phyloP scores from a whole-genome alignment of 2,113 vertebrate species.

The Psammodynastes pulverulentus region DNA sequence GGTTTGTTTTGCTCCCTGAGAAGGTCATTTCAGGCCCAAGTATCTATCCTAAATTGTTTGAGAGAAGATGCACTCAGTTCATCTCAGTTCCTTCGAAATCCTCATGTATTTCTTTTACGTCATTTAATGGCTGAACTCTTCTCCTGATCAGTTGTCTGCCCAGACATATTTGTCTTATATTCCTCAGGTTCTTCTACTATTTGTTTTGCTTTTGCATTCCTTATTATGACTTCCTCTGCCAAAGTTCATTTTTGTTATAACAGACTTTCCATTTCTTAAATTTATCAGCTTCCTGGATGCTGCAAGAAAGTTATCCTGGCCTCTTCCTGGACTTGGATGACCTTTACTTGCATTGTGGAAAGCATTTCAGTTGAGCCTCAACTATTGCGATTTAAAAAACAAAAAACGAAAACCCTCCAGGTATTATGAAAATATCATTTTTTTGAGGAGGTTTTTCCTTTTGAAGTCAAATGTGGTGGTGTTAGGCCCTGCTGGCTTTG shows the following conservation, averaged over 20 bases:
- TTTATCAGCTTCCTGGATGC: background rate
- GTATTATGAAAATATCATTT: background rate
- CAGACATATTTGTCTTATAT: background rate
- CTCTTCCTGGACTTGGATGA: background rate
- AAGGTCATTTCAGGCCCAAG: background rate
- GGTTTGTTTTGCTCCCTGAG: background rate
- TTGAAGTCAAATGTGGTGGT: background rate
- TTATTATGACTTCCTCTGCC: background rate
- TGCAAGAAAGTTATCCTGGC: background rate
- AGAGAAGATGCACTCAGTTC: background rate
- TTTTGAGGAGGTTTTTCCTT: background rate
- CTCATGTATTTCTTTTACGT: background rate
- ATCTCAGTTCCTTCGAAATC: background rate
- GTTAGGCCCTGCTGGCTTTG: background rate
- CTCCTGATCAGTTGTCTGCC: background rate
- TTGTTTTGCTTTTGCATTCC: background rate
- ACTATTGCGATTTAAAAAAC: background rate
- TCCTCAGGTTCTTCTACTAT: background rate
- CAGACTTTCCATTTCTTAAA: background rate
- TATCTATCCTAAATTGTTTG: background rate
- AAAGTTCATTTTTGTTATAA: background rate
- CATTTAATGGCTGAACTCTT: background rate
- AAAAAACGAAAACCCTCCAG: background rate
- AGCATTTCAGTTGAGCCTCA: background rate
- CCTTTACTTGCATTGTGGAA: background rate